Percentiles rank a stretch among this genome's conserved stretches.
These are phyloP conservation scores for Carposina sasakii DNA, from an alignment of 1,140 invertebrate species.

Conservation along the genomic window DNA sequence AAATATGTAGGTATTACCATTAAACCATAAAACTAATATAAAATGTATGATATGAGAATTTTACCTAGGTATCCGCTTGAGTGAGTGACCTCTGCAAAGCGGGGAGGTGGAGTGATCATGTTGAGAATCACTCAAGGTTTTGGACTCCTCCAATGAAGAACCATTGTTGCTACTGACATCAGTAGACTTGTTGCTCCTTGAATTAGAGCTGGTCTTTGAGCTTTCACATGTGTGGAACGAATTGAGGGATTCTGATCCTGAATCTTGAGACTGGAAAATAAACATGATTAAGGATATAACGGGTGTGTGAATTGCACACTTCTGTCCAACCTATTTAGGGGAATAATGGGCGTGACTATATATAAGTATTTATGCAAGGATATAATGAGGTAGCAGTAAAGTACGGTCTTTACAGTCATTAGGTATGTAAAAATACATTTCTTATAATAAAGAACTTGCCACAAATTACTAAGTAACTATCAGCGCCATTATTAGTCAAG, in stretches of 20 bases:
- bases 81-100: slow-evolving; percentile 63
- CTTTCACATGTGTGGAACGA: slow-evolving; percentile 69
- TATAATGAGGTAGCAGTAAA: too few relatives aligned
- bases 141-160: slow-evolving; percentile 45
- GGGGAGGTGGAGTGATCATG: slow-evolving; percentile 69
- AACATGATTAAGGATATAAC: not conserved
- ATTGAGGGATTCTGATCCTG: slow-evolving; percentile 48
- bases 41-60: too few relatives aligned
- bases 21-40: too few relatives aligned
- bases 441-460: too few relatives aligned
- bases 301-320: not conserved
- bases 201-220: slow-evolving; percentile 51
- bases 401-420: too few relatives aligned
- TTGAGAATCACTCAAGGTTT: slow-evolving; percentile 46
- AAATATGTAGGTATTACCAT: too few relatives aligned
- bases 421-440: too few relatives aligned
- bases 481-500: too few relatives aligned
- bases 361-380: too few relatives aligned
- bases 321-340: too few relatives aligned
- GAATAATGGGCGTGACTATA: too few relatives aligned
- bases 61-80: slow-evolving; percentile 65
- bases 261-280: slow-evolving; percentile 45
- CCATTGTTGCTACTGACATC: slow-evolving; percentile 47
- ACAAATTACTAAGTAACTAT: too few relatives aligned
- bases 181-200: slow-evolving; percentile 48